Evolutionary conservation across 2,888 invertebrate species (phyloP), one percentile per base, ranked within the genome.

Genomic region (Myopa testacea): DNA sequence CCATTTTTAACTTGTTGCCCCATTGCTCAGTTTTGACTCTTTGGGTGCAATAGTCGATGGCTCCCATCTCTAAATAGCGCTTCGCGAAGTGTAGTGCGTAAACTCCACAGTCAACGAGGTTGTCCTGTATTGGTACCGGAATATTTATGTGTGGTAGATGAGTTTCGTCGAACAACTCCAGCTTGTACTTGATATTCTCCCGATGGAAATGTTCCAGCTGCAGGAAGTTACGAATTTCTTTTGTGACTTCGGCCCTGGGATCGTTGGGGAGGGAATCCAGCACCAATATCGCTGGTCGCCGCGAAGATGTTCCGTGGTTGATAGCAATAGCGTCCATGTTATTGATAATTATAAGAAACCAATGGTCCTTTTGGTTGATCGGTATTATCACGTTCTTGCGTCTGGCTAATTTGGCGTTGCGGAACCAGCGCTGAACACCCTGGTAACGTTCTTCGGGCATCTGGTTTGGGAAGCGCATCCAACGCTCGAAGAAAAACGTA

Each of bases 311-410:
- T 16, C n/a, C 16, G 12, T 58, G 6, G 4, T 58, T 58, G n/a
- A 58, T n/a, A 16, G 58, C n/a, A 14, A 58, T 58, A 4, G 12
- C n/a, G n/a, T 58, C 58, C 6, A 58, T n/a, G 4, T 58, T 58
- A 16, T 14, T 58, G 3, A 58, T n/a, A 6, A 58, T 58, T 14
- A 58, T 58, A 6, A 58, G 58, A 4, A 58, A 58, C 58, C n/a
- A 12, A 58, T 16, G 58, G n/a, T 58, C 58, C n/a, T 58, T 58
- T 58, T 58, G 62, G 62, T 19, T 63, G 26, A 63, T 63, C n/a
- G 62, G 19, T n/a, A 63, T 63, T 63, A 63, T 5, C 5, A 63
- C 12, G 7, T 63, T 19, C 34, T 19, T 63, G 5, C 34, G 26
- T 19, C 26, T 4, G 5, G 19, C 26, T 12, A n/a, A 34, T 8